Conservation (phyloP, 2,888 invertebrate species). For the Phanerotoma sp. region DNA sequence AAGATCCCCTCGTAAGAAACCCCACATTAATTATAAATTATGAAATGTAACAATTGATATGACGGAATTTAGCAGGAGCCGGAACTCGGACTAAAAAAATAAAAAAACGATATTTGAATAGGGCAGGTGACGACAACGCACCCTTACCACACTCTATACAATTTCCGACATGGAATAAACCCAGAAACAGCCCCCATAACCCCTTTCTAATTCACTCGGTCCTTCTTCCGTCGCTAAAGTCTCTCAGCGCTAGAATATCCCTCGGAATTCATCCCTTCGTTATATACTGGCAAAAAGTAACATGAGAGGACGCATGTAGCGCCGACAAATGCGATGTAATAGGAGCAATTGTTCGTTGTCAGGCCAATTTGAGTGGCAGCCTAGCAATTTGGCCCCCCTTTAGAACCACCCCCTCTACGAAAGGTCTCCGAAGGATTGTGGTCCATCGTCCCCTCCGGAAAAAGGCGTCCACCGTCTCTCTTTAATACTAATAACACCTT, state of each 20-base stretch:
- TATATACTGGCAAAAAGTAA: conserved; percentile 32
- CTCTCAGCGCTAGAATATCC: conserved; percentile 28
- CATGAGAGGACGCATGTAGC: conserved; percentile 35
- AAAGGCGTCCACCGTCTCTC: conserved; percentile 32
- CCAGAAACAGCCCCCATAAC: conserved; percentile 15
- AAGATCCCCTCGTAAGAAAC: no score
- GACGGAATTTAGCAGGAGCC: not conserved
- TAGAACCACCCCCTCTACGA: not conserved
- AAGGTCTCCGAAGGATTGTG: conserved; percentile 14
- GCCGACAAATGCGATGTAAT: conserved; percentile 54
- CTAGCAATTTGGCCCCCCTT: conserved; percentile 45
- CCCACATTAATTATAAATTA: no score
- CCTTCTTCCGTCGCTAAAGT: conserved; percentile 1
- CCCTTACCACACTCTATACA: no score
- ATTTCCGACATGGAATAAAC: not conserved
- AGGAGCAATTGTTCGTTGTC: conserved; percentile 56
- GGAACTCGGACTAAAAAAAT: no score
- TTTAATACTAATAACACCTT: conserved; percentile 28
- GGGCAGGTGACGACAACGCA: conserved; percentile 8
- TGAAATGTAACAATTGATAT: no score
- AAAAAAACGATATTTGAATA: conserved; percentile 37
- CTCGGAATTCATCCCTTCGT: conserved; percentile 3
- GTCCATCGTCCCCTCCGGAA: conserved; percentile 40
- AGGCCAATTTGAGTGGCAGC: conserved; percentile 57
- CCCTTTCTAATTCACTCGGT: conserved; percentile 21